Base-by-base conservation (phyloP, 2,797 vertebrate genomes). In the Channallabes apus region DNA sequence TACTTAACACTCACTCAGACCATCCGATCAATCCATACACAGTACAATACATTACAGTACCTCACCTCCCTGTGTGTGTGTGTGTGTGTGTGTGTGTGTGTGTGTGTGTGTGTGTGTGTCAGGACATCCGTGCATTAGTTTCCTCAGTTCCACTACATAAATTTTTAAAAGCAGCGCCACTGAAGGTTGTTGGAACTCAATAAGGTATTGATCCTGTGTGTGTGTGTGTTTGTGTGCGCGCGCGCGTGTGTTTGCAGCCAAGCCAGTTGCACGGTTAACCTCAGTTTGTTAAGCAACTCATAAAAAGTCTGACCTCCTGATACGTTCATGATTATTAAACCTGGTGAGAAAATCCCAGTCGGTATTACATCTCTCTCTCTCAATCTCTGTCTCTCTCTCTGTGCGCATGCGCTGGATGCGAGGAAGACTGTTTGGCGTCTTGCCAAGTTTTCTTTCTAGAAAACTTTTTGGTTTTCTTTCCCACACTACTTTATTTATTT, bases 101-200 rank as follows among this genome's bases (percentile, higher is more conserved):
- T 67, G 27, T 64, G 84, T 58, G 67, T 86, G 22, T 61, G 61
- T 46, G 46, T 54, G 14, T 51, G n/a, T 72, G 69, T 75, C 24
- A 27, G 71, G 46, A 5, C 27, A 29, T 2, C 29, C 11, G 12
- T 59, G 56, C 56, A 83, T 88, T 87, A 81, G 80, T 89, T 85
- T 84, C 32, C 61, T 3, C 67, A 51, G 79, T 82, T 87, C 72
- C 61, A 81, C 68, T 73, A 80, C 82, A 87, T 90, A 73, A 84
- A 89, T 88, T 88, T 89, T 84, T 88, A 86, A 88, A 85, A 82
- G 75, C 83, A 71, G 76, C 58, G 54, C 82, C 71, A 86, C 83
- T 80, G 82, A 88, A 88, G 78, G 83, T 85, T 87, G 83, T 82
- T 78, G 79, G 73, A 89, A 90, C 88, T 86, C 88, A 90, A 89